Evolutionary conservation across 2,797 vertebrate species (phyloP).

Genomic region (Tauraco hartlaubi): DNA sequence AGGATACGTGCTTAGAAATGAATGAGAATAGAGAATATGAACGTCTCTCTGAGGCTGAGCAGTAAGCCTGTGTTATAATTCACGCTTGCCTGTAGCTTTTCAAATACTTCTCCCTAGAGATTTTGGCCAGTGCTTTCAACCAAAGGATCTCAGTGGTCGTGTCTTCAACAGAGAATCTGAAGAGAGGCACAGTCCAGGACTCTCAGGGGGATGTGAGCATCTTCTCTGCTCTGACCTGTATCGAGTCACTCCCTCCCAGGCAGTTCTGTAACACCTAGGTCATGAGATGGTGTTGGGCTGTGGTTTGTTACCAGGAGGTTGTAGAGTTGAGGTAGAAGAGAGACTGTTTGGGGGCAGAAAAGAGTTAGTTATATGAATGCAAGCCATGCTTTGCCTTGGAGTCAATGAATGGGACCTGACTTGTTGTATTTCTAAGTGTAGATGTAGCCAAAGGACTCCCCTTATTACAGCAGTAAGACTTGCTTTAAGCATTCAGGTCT

Average conservation of each 20-base stretch:
- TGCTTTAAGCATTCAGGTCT: neutral
- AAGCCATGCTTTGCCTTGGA: neutral
- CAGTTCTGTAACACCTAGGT: neutral
- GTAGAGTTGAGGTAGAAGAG: neutral
- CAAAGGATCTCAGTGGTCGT: neutral
- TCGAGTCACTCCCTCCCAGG: accelerated
- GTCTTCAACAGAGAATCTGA: neutral
- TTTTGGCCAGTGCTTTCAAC: neutral
- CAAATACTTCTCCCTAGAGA: neutral
- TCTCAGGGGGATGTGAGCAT: neutral
- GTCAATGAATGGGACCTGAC: neutral
- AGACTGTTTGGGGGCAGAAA: neutral
- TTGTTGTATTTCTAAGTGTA: neutral
- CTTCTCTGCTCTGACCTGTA: neutral
- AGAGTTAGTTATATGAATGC: neutral
- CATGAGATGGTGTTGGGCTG: neutral
- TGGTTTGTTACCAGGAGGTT: neutral
- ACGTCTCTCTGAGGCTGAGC: neutral
- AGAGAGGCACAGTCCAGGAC: neutral
- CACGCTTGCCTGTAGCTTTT: neutral
- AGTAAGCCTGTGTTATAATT: neutral
- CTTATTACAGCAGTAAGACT: neutral
- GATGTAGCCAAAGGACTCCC: neutral
- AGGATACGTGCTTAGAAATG: neutral
- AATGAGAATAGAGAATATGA: neutral